phyloP scores from a whole-genome alignment of 2,888 invertebrate species.

The Drosophila merina region DNA sequence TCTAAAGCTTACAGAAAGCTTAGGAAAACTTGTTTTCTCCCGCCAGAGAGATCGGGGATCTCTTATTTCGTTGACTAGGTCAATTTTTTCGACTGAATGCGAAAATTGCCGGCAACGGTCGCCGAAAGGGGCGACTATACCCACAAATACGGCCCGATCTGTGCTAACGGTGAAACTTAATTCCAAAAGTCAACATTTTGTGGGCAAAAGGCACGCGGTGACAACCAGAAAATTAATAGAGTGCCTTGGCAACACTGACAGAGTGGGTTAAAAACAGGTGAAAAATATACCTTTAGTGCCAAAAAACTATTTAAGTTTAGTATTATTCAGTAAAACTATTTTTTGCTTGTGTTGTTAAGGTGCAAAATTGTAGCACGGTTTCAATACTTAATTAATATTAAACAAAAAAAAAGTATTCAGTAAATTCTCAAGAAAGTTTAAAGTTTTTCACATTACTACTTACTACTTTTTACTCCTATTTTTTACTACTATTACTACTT shows the following conservation, averaged over 20 bases:
- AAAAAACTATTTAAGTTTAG: neutral
- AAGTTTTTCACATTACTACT: too few species aligned
- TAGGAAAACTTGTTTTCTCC: slow-evolving; percentile 17
- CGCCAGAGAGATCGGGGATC: slow-evolving; percentile 47
- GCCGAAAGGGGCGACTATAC: slow-evolving; percentile 21
- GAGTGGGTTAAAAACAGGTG: neutral
- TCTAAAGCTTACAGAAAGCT: slow-evolving; percentile 44
- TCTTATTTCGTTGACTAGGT: slow-evolving; percentile 68
- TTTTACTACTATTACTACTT: too few species aligned
- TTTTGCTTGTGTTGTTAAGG: too few species aligned
- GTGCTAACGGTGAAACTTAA: slow-evolving; percentile 69
- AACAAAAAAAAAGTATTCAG: too few species aligned
- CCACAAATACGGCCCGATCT: slow-evolving; percentile 30
- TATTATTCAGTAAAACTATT: too few species aligned
- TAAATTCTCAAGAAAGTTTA: too few species aligned
- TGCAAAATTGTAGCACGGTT: too few species aligned
- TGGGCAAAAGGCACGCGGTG: slow-evolving; percentile 35
- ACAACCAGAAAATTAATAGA: slow-evolving; percentile 56
- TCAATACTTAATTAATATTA: too few species aligned
- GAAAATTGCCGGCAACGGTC: slow-evolving; percentile 28
- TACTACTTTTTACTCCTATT: too few species aligned
- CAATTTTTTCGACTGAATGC: slow-evolving; percentile 57
- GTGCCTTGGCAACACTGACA: slow-evolving; percentile 21
- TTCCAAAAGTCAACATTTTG: slow-evolving; percentile 46
- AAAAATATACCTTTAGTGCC: neutral